Percentiles rank a stretch among this genome's conserved stretches.
Conservation (phyloP, 2,113 vertebrate genomes). For the Mastomys coucha region DNA sequence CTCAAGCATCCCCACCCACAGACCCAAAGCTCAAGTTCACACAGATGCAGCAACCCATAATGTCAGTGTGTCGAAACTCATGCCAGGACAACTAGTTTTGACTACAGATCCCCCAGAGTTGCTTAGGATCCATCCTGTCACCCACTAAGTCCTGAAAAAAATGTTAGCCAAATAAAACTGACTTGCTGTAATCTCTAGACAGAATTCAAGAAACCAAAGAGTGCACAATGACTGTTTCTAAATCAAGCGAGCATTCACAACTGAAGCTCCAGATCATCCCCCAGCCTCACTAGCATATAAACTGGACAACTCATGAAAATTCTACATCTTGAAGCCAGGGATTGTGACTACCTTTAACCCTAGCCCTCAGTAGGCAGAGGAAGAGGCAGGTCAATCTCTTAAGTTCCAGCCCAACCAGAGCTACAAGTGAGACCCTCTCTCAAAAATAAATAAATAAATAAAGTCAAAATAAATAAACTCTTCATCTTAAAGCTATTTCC, state of each 20-base stretch:
- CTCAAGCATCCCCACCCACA: constrained; percentile 72
- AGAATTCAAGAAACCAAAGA: constrained; percentile 13
- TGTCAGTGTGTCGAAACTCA: constrained; percentile 64
- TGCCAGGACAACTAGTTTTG: constrained; percentile 67
- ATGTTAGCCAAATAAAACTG: not conserved
- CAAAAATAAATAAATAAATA: not conserved
- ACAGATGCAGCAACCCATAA: constrained; percentile 64
- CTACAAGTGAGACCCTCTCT: not conserved
- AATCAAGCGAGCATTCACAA: constrained; percentile 27
- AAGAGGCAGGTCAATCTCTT: not conserved
- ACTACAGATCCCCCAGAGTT: constrained; percentile 18
- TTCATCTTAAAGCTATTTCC: constrained; percentile 34
- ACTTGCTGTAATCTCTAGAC: constrained; percentile 43
- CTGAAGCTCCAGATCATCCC: constrained; percentile 40
- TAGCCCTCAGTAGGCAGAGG: too few relatives aligned
- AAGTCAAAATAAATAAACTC: not conserved
- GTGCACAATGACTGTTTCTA: constrained; percentile 41
- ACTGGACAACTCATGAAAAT: not conserved
- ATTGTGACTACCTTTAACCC: not conserved
- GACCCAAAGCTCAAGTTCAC: constrained; percentile 74
- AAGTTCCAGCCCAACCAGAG: not conserved
- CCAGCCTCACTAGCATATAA: constrained; percentile 16
- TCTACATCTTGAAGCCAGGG: not conserved
- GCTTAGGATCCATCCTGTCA: constrained; percentile 39
- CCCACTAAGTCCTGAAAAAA: constrained; percentile 33